Conservation (phyloP, 2,797 vertebrate species). For the Leuciscus waleckii region DNA sequence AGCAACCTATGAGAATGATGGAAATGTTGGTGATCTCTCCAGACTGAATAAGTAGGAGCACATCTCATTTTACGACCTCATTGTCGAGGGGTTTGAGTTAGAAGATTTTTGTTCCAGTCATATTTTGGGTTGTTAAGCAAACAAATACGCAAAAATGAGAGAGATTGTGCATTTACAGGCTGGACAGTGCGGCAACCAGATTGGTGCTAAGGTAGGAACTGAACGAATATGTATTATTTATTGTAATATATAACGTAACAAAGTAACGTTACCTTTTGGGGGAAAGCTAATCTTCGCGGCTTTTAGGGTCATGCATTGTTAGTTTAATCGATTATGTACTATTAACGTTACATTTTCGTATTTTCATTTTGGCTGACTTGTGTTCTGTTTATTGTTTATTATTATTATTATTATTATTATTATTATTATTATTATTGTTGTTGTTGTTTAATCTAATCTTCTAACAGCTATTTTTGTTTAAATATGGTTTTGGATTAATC, state of each 20-base stretch:
- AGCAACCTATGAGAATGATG: constrained; percentile 46
- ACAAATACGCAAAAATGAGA: constrained; percentile 69
- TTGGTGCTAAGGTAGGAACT: constrained; percentile 67
- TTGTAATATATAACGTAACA: background rate
- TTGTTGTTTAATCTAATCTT: background rate
- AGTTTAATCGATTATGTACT: no score
- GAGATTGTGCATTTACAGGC: constrained; percentile 85
- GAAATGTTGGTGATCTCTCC: constrained; percentile 24
- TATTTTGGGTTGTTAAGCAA: background rate
- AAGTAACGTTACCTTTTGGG: background rate
- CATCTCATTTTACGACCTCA: background rate
- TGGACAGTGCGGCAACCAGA: constrained; percentile 80
- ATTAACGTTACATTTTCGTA: rapidly evolving
- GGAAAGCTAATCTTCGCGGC: background rate
- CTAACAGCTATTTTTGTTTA: background rate
- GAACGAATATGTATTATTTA: background rate
- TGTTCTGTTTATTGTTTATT: background rate
- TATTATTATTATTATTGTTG: background rate
- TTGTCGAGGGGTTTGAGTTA: constrained; percentile 12
- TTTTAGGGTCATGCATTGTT: background rate
- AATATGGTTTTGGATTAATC: background rate
- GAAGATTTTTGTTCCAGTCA: background rate
- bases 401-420: no score
- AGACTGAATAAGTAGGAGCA: constrained; percentile 51
- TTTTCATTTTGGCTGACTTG: rapidly evolving